Conservation (phyloP, 2,888 invertebrate genomes). For the Halictus ligatus region DNA sequence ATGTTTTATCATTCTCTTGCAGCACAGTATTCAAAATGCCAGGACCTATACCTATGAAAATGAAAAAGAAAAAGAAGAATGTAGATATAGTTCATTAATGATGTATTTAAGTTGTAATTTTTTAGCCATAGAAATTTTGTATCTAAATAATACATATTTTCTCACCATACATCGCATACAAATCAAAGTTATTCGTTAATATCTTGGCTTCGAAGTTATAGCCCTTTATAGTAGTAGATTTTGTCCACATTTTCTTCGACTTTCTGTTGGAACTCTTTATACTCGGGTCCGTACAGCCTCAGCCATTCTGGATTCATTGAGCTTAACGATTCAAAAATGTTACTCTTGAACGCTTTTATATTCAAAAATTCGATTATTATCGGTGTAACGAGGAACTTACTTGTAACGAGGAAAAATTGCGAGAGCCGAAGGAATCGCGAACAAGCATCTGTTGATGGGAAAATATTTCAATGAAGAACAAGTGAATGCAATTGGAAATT, state of each 20-base stretch:
- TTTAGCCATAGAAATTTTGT: conserved; percentile 44
- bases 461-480: not conserved
- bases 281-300: conserved; percentile 46
- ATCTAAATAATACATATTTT: conserved; percentile 60
- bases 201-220: conserved; percentile 43
- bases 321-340: conserved; percentile 33
- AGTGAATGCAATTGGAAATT: not conserved
- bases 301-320: conserved; percentile 50
- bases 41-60: conserved; percentile 91
- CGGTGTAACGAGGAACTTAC: conserved; percentile 54
- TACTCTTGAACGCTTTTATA: not conserved
- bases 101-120: conserved; percentile 40
- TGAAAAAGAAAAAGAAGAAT: conserved; percentile 93
- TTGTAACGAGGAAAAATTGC: conserved; percentile 70
- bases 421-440: conserved; percentile 68
- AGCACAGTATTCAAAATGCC: conserved; percentile 96
- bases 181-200: not conserved
- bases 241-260: conserved; percentile 38
- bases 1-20: conserved; percentile 83
- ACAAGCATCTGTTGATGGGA: conserved; percentile 53
- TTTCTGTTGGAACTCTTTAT: conserved; percentile 45
- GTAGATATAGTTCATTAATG: conserved; percentile 77
- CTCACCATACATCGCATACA: conserved; percentile 13
- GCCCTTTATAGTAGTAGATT: conserved; percentile 69
- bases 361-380: not conserved